These are phyloP conservation scores for Himantopus leucocephalus DNA, from an alignment of 2,113 vertebrate genomes.

Conservation along the genomic window DNA sequence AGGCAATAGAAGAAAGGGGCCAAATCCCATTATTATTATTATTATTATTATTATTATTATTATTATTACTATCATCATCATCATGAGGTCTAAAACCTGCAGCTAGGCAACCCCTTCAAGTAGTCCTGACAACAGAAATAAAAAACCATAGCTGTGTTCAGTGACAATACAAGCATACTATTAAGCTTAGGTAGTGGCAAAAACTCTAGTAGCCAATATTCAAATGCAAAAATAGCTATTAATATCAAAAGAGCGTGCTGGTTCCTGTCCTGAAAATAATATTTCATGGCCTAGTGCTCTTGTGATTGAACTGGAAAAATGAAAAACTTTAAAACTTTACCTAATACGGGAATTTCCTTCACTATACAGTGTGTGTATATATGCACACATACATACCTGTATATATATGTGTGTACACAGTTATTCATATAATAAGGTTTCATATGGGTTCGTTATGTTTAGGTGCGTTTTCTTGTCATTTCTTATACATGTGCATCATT, in stretches of 20 bases:
- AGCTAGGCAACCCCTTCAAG: constrained; percentile 51
- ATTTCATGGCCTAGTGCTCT: neutral
- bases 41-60: neutral
- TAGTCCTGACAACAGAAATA: constrained; percentile 60
- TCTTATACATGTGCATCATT: neutral
- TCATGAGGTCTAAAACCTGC: constrained; percentile 44
- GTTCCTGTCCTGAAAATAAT: neutral
- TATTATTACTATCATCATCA: neutral
- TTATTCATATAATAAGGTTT: neutral
- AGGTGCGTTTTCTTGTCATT: neutral
- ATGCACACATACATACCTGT: neutral
- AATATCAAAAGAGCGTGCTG: neutral
- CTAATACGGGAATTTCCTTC: neutral
- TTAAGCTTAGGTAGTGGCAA: neutral
- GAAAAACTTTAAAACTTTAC: neutral
- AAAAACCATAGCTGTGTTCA: neutral
- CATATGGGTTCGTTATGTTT: neutral
- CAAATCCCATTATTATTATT: neutral
- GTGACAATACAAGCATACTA: neutral
- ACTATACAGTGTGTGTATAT: neutral
- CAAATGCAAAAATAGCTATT: constrained; percentile 1
- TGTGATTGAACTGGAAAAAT: neutral
- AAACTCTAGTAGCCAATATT: neutral
- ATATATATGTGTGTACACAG: neutral
- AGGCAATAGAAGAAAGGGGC: neutral